Evolutionary conservation across 2,888 invertebrate genomes (phyloP), one percentile per base, ranked within the genome.

Genomic region (Lasiommata megera): DNA sequence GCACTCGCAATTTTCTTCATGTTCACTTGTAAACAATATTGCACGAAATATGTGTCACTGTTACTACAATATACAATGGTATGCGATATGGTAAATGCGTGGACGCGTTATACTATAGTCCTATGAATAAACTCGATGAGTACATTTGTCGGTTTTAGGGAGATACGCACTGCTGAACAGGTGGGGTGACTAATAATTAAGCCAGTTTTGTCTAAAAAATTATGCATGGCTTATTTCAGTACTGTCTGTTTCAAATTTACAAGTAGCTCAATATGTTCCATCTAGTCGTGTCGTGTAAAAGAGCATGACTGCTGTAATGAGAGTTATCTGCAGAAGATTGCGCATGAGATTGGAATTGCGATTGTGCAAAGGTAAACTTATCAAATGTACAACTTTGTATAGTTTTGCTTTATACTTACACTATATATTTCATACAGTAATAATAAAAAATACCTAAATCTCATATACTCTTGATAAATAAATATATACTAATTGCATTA

Each of bases 101-200:
- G 70, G 62, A 37, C 54, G 40, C 56, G 70, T 69, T 76, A 73
- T 75, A 73, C 75, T 70, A 34, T 31, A 73, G 73, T 72, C 73
- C 77, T 74, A 77, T 80, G 83, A 81, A 83, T 80, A 81, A 77
- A 83, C 79, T 73, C 76, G 68, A 71, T 84, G 88, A 88, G 88
- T 85, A 87, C 88, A 82, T 86, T 80, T 79, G 84, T 80, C 83
- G 82, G 88, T 84, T 88, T 86, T 81, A 76, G 84, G 91, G 91
- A 91, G 91, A 91, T 85, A 81, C 88, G 91, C 88, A 90, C 88
- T 78, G 87, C 56, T 85, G 88, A 70, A 69, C 89, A 89, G 85
- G 82, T 86, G 89, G 91, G 91, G 91, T 91, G 90, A 85, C 89
- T 88, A 82, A 86, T 89, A 89, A 91, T 91, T 91, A 89, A 83